A percentile compares a stretch with the other conserved stretches of the same genome.
Conservation (phyloP, 2,113 vertebrate species). For the Eulemur macaco region DNA sequence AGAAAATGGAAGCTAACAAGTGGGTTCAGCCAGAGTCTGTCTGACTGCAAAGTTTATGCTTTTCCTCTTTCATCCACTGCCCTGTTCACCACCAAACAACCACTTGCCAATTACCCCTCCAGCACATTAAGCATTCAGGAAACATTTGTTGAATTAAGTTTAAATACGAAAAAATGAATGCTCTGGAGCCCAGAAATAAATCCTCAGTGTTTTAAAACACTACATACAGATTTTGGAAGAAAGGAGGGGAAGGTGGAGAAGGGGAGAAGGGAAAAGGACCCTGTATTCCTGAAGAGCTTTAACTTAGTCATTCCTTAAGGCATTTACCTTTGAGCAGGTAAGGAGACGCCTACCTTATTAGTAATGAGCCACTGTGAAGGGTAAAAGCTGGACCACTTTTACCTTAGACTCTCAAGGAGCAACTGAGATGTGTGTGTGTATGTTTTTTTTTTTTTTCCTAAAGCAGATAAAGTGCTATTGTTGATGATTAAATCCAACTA, state of each 20-base stretch:
- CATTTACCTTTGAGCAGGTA: neutral
- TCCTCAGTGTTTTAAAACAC: neutral
- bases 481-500: neutral
- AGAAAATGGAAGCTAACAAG: neutral
- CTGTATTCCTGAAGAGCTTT: neutral
- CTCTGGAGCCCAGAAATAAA: neutral
- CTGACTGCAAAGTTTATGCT: neutral
- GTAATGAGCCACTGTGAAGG: neutral
- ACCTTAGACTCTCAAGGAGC: neutral
- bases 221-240: neutral
- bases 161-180: neutral
- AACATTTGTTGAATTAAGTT: neutral
- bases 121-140: neutral
- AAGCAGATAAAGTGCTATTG: neutral
- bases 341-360: neutral
- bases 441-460: neutral
- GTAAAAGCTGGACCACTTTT: neutral
- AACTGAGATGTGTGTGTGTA: neutral
- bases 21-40: neutral
- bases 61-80: neutral
- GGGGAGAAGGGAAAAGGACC: neutral
- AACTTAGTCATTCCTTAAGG: neutral
- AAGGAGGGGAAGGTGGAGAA: neutral
- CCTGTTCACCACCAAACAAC: neutral
- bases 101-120: neutral